These are phyloP conservation scores for Dermochelys coriacea DNA, from an alignment of 2,797 vertebrate species.

Conservation along the genomic window DNA sequence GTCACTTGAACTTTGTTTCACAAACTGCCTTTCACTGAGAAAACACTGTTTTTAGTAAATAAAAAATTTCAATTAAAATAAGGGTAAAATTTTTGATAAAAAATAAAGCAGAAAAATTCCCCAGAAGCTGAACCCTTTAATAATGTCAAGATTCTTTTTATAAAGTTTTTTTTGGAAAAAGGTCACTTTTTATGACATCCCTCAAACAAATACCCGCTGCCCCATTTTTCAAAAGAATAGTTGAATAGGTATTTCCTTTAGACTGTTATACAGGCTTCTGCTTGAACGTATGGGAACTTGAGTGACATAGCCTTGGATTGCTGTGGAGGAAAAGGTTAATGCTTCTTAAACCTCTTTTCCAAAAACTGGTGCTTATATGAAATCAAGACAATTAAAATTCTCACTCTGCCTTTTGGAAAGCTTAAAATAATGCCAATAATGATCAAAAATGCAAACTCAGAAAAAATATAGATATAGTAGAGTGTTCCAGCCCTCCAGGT, in stretches of 20 bases:
- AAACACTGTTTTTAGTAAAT: too few relatives aligned
- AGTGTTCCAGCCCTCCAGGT: not conserved
- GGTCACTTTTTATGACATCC: too few relatives aligned
- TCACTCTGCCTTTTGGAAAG: conserved; percentile 38
- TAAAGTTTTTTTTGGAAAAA: too few relatives aligned
- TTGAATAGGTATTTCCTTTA: not conserved
- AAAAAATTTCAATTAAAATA: too few relatives aligned
- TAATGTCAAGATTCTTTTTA: too few relatives aligned
- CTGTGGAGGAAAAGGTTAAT: not conserved
- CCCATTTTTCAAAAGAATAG: not conserved
- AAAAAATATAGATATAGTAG: conserved; percentile 25
- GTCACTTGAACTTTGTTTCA: too few relatives aligned
- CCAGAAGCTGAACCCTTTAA: too few relatives aligned
- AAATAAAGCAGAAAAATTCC: too few relatives aligned
- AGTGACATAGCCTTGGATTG: not conserved
- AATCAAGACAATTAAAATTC: conserved; percentile 10
- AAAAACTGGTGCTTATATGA: not conserved
- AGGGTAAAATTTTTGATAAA: too few relatives aligned
- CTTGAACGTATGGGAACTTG: not conserved
- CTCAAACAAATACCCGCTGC: too few relatives aligned
- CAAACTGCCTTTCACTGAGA: too few relatives aligned
- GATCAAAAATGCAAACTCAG: not conserved
- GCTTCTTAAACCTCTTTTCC: not conserved
- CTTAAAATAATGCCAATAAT: conserved; percentile 4
- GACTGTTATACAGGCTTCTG: not conserved